Percentiles rank a stretch among this genome's conserved stretches.
Conservation (phyloP, 2,888 invertebrate genomes). For the Exephanes ischioxanthus region DNA sequence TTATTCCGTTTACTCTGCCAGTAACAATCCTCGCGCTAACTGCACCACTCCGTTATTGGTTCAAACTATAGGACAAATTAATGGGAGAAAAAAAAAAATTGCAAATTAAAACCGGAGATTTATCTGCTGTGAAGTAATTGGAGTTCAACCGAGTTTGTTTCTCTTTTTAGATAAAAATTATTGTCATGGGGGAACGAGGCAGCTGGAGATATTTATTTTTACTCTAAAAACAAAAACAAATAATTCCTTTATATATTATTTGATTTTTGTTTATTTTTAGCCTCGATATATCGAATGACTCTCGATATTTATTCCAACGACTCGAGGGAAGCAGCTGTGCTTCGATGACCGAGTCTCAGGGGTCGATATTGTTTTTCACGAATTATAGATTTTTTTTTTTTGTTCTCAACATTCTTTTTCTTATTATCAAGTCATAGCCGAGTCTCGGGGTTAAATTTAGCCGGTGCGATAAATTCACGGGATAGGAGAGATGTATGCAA, state of each 20-base stretch:
- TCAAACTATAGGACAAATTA: neutral
- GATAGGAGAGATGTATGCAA: conserved; percentile 8
- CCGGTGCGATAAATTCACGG: neutral
- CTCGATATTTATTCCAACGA: conserved; percentile 17
- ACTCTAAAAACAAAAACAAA: neutral
- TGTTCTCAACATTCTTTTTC: neutral
- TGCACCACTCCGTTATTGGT: neutral
- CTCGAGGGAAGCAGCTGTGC: neutral
- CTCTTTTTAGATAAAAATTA: too few species aligned
- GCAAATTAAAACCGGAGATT: too few species aligned
- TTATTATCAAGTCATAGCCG: neutral
- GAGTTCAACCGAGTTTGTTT: too few species aligned
- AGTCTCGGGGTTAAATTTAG: conserved; percentile 2
- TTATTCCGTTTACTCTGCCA: neutral
- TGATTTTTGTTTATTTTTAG: conserved; percentile 20
- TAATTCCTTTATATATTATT: conserved; percentile 17
- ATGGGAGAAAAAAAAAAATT: too few species aligned
- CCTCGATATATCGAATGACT: conserved; percentile 23
- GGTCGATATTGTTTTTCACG: neutral
- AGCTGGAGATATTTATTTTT: conserved; percentile 42
- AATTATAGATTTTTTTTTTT: neutral
- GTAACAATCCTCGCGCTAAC: conserved; percentile 1
- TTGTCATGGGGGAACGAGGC: neutral
- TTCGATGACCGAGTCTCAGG: neutral
- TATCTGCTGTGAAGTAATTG: too few species aligned